Conservation (phyloP, 2,888 invertebrate species). For the Bibio marci region DNA sequence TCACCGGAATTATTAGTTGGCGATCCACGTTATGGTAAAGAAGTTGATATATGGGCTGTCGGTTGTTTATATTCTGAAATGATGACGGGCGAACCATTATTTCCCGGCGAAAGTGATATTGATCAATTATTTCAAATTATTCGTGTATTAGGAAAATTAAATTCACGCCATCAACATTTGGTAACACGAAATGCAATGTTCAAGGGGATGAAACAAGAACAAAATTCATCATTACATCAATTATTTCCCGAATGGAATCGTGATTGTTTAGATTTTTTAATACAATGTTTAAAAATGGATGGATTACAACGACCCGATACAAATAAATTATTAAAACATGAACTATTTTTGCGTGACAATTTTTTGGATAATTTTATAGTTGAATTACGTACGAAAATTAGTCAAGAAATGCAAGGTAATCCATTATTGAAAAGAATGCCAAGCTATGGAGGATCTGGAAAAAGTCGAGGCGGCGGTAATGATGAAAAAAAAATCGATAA, state of each 20-base stretch:
- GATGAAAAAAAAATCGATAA: neutral
- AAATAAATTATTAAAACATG: slow-evolving; percentile 43
- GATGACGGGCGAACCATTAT: slow-evolving; percentile 61
- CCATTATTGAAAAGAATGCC: slow-evolving; percentile 23
- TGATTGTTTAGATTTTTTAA: slow-evolving; percentile 30
- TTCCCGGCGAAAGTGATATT: slow-evolving; percentile 79
- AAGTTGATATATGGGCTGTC: slow-evolving; percentile 77
- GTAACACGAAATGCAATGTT: slow-evolving; percentile 30
- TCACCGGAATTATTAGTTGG: slow-evolving; percentile 75
- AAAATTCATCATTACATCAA: slow-evolving; percentile 21
- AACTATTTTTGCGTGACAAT: slow-evolving; percentile 45
- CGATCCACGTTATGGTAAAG: slow-evolving; percentile 51
- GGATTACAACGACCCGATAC: slow-evolving; percentile 45
- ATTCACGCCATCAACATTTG: slow-evolving; percentile 29
- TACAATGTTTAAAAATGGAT: slow-evolving; percentile 39
- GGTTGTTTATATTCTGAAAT: slow-evolving; percentile 75
- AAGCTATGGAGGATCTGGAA: slow-evolving; percentile 7
- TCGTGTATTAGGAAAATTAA: slow-evolving; percentile 51
- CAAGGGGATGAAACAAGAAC: slow-evolving; percentile 24
- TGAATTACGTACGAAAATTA: slow-evolving; percentile 43
- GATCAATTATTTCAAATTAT: slow-evolving; percentile 74
- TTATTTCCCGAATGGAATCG: slow-evolving; percentile 29
- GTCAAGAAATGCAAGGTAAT: slow-evolving; percentile 40
- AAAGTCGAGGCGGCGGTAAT: slow-evolving; percentile 4
- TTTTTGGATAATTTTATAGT: slow-evolving; percentile 50